phyloP scores from a whole-genome alignment of 2,113 vertebrate species.

The Pygoscelis adeliae region DNA sequence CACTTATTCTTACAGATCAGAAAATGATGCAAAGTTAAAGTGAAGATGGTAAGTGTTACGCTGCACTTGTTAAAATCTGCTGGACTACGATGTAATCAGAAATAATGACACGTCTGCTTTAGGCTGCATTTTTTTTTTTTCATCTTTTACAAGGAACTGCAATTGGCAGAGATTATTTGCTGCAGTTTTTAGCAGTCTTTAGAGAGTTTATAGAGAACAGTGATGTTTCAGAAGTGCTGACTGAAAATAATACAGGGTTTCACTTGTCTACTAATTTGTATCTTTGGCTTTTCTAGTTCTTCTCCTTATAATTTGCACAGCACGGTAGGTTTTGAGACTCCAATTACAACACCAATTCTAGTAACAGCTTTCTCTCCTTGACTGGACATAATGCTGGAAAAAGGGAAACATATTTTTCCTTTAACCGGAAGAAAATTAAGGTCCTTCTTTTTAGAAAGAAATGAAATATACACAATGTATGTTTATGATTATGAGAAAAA shows the following conservation, averaged over 20 bases:
- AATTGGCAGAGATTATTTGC: neutral
- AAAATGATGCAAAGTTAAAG: neutral
- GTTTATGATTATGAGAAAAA: neutral
- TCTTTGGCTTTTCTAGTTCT: neutral
- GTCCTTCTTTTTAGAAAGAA: neutral
- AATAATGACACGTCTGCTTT: neutral
- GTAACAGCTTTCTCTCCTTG: conserved; percentile 1
- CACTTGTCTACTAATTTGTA: neutral
- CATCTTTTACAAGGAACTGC: neutral
- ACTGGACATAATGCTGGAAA: neutral
- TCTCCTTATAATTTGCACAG: conserved; percentile 12
- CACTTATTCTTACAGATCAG: neutral
- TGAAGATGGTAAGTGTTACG: neutral
- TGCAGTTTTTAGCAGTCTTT: neutral
- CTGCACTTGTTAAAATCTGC: neutral
- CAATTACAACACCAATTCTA: neutral
- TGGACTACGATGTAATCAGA: neutral
- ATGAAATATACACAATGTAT: neutral
- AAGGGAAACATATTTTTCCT: neutral
- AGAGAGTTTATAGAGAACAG: neutral
- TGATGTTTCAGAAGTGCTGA: neutral
- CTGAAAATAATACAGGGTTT: conserved; percentile 23
- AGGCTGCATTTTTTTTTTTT: neutral
- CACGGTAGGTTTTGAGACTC: neutral
- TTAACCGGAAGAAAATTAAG: neutral